Evolutionary conservation across 1,140 invertebrate species (phyloP).

Genomic region (Platorchestia sp.): DNA sequence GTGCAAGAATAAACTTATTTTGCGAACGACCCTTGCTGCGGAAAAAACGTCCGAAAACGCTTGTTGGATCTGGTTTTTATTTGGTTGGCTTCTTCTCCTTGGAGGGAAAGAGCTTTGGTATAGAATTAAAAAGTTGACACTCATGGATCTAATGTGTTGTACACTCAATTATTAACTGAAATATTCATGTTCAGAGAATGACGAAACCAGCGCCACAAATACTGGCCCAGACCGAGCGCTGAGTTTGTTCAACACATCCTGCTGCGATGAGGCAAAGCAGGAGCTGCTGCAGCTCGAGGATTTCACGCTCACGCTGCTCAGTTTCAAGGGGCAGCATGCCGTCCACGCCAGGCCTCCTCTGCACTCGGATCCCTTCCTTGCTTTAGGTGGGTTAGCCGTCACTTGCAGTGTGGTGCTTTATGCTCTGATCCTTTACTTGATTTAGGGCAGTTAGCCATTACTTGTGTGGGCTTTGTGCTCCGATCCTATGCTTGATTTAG

Average conservation of each 20-base stretch:
- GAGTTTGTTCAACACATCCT: conserved; percentile 2
- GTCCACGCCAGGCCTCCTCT: not conserved
- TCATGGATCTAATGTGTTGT: no score
- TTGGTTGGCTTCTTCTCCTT: no score
- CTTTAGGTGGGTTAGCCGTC: not conserved
- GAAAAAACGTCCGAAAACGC: no score
- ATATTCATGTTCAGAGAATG: not conserved
- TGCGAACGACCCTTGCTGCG: no score
- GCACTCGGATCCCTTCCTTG: conserved; percentile 21
- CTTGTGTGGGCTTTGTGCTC: not conserved
- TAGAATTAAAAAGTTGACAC: no score
- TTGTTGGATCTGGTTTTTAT: no score
- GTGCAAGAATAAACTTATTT: no score
- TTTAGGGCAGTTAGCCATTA: not conserved
- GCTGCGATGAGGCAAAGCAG: conserved; percentile 23
- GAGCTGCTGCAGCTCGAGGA: conserved; percentile 43
- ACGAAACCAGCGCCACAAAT: not conserved
- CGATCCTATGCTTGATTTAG: conserved; percentile 1
- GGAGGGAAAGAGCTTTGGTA: no score
- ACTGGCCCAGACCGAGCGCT: not conserved
- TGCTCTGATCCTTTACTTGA: not conserved
- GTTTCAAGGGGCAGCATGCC: conserved; percentile 27
- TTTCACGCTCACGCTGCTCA: conserved; percentile 22
- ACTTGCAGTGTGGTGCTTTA: not conserved
- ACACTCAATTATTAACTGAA: not conserved